Evolutionary conservation across 2,113 vertebrate genomes (phyloP), one percentile per base, ranked within the genome.

Genomic region (Heliornis fulica): DNA sequence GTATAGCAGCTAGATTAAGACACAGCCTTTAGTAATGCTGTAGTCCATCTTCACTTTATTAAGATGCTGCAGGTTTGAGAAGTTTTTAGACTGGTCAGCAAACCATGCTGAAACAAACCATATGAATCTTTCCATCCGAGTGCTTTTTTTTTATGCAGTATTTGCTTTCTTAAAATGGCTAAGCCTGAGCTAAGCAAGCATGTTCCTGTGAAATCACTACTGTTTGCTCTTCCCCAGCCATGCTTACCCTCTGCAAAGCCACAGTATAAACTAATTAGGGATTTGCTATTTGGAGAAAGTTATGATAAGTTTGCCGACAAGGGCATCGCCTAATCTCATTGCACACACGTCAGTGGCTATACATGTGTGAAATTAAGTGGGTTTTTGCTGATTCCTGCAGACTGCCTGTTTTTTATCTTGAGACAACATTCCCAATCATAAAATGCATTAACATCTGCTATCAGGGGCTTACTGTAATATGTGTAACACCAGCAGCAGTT

Each of bases 281-380:
- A 77, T 93, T 95, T 96, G 81, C 79, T 96, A 31, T 96, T 97
- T 90, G 89, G 92, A 88, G 95, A 93, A 97, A 97, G 87, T 96
- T 97, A 75, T 68, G 76, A 84, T 93, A 96, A 95, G 85, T 95
- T 97, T 94, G 78, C 94, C 78, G 78, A 90, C 89, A 95, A 96
- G 94, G 91, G 60, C 96, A 87, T 94, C 17, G 9, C 65, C 78
- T 96, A 90, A 96, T 97, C 94, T 97, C 89, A n/a, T 43, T 84
- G 87, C 59, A 22, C 87, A 93, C 80, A 88, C 23, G n/a, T 96
- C 84, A 82, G 87, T 77, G 93, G 76, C 80, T 95, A 83, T 70
- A 93, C 83, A 89, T 80, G 95, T 97, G 97, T 98, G 97, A 97
- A 97, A 98, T 97, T 94, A 98, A 98, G 94, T 78, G 45, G 56